Evolutionary conservation across 2,113 vertebrate genomes (phyloP), one percentile per base, ranked within the genome.

Genomic region (Elanoides forficatus): DNA sequence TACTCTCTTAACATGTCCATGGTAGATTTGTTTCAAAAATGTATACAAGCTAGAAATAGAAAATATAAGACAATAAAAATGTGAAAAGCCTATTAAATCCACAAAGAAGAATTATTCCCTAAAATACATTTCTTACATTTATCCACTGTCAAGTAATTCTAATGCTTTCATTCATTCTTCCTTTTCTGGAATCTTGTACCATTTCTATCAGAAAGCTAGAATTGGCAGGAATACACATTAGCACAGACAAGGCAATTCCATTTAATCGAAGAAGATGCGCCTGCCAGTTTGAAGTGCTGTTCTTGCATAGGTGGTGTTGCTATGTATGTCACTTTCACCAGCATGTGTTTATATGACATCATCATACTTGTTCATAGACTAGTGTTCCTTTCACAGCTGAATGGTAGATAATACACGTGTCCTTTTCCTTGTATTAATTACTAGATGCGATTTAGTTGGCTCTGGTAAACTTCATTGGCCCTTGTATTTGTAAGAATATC

Each of bases 281-380:
- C 27, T 65, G 48, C 20, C 43, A 47, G 23, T 15, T 50, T 47
- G 60, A 62, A 48, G 48, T 42, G 68, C 36, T 85, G 15, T 29
- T 65, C 59, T 34, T 56, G 27, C 21, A 29, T 26, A 43, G 65
- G 14, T 22, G 52, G 9, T 48, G 2, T 19, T 50, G 52, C 42
- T 79, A 21, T 34, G 30, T 60, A 1, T 11, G 4, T 66, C 43
- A 6, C 21, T 52, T 76, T n/a, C 62, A 68, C 43, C 63, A 75
- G 29, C 5, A 0, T 11, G n/a, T 52, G 27, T 59, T 79, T 62
- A 17, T 50, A 11, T 27, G 47, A 22, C 22, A 10, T 26, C 0
- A 0, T 56, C 16, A 19, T 30, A 18, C 22, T 67, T 6, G 1
- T 56, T 72, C 48, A 16, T 15, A 55, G 63, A 88, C 11, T 8